These are phyloP conservation scores for Drosophila trapezifrons DNA, from an alignment of 1,140 invertebrate species.

Conservation along the genomic window DNA sequence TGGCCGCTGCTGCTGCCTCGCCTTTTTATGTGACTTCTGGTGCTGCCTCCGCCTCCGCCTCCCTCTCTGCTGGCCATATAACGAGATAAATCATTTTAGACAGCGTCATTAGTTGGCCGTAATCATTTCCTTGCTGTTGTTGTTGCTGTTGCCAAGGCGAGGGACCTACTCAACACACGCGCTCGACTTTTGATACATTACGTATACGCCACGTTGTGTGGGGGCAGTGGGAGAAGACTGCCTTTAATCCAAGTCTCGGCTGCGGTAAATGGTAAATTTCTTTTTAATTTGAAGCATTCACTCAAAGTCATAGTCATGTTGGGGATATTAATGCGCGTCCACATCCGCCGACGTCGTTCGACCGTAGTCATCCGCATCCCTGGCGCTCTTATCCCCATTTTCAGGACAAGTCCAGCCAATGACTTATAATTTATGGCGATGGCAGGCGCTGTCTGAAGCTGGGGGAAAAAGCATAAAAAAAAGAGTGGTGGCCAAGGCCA, in stretches of 20 bases:
- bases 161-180: conserved; percentile 30
- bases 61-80: conserved; percentile 55
- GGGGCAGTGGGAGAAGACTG: background rate
- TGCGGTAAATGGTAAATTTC: conserved; percentile 80
- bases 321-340: conserved; percentile 71
- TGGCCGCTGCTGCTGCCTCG: conserved; percentile 44
- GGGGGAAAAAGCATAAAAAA: background rate
- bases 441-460: conserved; percentile 52
- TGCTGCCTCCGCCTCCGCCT: conserved; percentile 15
- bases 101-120: conserved; percentile 82
- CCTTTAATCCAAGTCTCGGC: conserved; percentile 62
- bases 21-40: conserved; percentile 69
- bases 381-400: conserved; percentile 6
- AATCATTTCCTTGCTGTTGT: conserved; percentile 67
- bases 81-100: conserved; percentile 83
- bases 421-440: conserved; percentile 83
- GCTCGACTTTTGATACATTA: conserved; percentile 68
- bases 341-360: conserved; percentile 19
- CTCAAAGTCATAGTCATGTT: conserved; percentile 83
- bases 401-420: conserved; percentile 56
- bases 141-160: conserved; percentile 28
- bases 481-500: conserved; percentile 15
- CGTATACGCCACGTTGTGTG: conserved; percentile 54
- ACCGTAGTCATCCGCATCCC: conserved; percentile 12
- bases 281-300: conserved; percentile 84